Percentiles rank a stretch among this genome's conserved stretches.
Conservation (phyloP, 2,113 vertebrate genomes). For the Poicephalus gulielmi region DNA sequence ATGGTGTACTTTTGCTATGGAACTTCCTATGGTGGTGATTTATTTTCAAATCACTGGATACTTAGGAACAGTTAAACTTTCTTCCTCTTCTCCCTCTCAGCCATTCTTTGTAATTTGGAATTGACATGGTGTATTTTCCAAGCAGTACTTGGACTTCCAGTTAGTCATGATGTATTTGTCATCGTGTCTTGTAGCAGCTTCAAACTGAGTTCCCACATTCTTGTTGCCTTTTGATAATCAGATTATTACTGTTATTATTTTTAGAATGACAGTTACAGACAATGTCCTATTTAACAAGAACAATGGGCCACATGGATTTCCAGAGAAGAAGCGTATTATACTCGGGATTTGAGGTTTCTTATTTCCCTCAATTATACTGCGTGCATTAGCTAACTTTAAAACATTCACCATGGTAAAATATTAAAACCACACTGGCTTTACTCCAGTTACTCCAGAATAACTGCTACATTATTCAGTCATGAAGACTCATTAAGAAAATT, state of each 20-base stretch:
- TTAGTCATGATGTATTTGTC: not conserved
- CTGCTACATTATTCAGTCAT: not conserved
- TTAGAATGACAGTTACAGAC: not conserved
- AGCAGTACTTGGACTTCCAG: not conserved
- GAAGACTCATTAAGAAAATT: not conserved
- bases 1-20: not conserved
- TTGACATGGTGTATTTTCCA: not conserved
- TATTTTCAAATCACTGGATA: not conserved
- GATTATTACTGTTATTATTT: slow-evolving; percentile 11
- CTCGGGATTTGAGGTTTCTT: slow-evolving; percentile 15
- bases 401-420: slow-evolving; percentile 16
- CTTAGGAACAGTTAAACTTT: not conserved
- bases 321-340: not conserved
- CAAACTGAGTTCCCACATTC: not conserved
- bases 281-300: slow-evolving; percentile 26
- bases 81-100: not conserved
- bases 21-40: not conserved
- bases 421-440: slow-evolving; percentile 3
- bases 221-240: not conserved
- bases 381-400: not conserved
- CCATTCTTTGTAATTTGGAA: not conserved
- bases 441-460: slow-evolving; percentile 34
- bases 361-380: slow-evolving; percentile 12
- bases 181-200: not conserved
- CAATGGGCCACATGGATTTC: slow-evolving; percentile 22